Evolutionary conservation across 2,113 vertebrate genomes (phyloP).

Genomic region (Jaculus jaculus): DNA sequence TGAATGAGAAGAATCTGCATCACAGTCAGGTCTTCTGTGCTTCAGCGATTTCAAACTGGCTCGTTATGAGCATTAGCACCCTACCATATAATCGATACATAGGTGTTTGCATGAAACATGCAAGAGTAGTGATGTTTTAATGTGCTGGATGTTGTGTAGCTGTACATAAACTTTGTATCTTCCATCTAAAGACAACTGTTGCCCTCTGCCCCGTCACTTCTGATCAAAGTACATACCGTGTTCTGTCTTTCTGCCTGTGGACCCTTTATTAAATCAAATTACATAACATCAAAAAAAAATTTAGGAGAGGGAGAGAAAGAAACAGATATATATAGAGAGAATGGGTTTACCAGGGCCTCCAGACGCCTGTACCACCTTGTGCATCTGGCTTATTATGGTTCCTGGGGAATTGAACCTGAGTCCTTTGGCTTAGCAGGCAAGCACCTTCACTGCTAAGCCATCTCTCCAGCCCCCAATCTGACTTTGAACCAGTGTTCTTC

Average conservation of each 20-base stretch:
- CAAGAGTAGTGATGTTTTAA: fast-evolving
- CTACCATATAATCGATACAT: not conserved
- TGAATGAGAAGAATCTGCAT: not conserved
- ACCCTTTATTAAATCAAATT: conserved; percentile 21
- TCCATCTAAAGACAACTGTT: not conserved
- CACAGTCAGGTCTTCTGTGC: not conserved
- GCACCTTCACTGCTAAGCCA: too few relatives aligned
- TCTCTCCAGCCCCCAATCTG: too few relatives aligned
- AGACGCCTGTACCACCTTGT: too few relatives aligned
- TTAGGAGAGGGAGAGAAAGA: too few relatives aligned
- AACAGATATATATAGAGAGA: too few relatives aligned
- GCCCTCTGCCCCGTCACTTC: not conserved
- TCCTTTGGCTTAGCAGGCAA: too few relatives aligned
- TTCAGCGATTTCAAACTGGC: not conserved
- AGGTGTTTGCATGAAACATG: not conserved
- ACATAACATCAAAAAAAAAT: not conserved
- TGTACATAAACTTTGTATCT: not conserved
- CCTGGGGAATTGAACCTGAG: too few relatives aligned
- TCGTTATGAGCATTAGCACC: not conserved
- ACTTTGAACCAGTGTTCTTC: not conserved
- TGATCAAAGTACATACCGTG: not conserved
- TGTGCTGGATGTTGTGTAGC: too few relatives aligned
- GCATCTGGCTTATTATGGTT: too few relatives aligned
- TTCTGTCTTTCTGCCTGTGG: not conserved
- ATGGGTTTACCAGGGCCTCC: too few relatives aligned